Conservation (phyloP, 2,113 vertebrate species). For the Ptilonorhynchus violaceus region DNA sequence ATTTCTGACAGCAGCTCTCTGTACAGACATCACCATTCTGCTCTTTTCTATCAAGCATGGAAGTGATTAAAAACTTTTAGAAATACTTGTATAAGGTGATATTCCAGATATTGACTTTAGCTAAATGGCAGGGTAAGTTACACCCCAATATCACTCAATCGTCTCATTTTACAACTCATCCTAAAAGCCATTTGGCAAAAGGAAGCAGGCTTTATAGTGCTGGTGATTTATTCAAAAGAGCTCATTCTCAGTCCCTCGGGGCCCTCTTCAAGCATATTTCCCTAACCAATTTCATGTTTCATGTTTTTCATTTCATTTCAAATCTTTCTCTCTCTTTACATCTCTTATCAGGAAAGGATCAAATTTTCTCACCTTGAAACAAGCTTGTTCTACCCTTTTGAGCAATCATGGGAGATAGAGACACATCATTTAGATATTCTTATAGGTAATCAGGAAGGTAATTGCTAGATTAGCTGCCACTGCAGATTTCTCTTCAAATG, state of each 20-base stretch:
- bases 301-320: not conserved
- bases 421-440: not conserved
- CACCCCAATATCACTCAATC: not conserved
- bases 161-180: not conserved
- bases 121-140: not conserved
- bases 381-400: not conserved
- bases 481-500: not conserved
- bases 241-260: not conserved
- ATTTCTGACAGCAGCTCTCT: not conserved
- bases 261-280: not conserved
- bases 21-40: not conserved
- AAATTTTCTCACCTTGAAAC: slow-evolving; percentile 35
- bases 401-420: not conserved
- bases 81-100: not conserved
- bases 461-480: not conserved
- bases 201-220: not conserved
- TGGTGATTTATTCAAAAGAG: slow-evolving; percentile 35
- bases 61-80: slow-evolving; percentile 22
- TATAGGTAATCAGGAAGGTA: slow-evolving; percentile 7
- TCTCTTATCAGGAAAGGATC: not conserved
- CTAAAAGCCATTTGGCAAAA: not conserved
- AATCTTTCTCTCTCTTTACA: not conserved
- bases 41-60: not conserved
- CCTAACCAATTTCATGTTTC: slow-evolving; percentile 5
- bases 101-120: not conserved